Evolutionary conservation across 2,888 invertebrate species (phyloP).

Genomic region (Hanleya hanleyi): DNA sequence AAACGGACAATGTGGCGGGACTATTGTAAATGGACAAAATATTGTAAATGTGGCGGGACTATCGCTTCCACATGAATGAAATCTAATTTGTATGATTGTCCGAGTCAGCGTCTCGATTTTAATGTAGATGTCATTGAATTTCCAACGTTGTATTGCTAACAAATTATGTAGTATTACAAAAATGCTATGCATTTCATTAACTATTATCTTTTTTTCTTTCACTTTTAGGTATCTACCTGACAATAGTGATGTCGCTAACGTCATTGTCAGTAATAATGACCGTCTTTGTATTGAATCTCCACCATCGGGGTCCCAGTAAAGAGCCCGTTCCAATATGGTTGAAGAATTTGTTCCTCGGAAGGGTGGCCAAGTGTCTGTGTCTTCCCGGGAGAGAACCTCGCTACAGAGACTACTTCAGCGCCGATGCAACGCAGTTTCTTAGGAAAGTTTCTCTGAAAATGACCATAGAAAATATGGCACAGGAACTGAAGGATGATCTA

Average conservation of each 20-base stretch:
- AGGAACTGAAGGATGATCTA: slow-evolving; percentile 68
- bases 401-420: slow-evolving; percentile 17
- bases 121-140: too few relatives aligned
- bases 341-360: slow-evolving; percentile 62
- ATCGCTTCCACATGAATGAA: too few relatives aligned
- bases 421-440: slow-evolving; percentile 48
- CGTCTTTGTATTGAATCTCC: slow-evolving; percentile 77
- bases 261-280: slow-evolving; percentile 77
- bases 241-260: slow-evolving; percentile 78
- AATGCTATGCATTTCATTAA: neutral
- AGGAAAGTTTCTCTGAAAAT: slow-evolving; percentile 68
- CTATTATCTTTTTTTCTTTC: slow-evolving; percentile 6
- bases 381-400: slow-evolving; percentile 10
- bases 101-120: too few relatives aligned
- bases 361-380: neutral
- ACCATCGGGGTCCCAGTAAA: slow-evolving; percentile 76
- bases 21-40: too few relatives aligned
- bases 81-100: too few relatives aligned
- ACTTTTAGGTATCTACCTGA: slow-evolving; percentile 76
- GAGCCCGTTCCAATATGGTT: slow-evolving; percentile 75
- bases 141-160: too few relatives aligned
- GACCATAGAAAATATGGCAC: slow-evolving; percentile 71
- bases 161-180: neutral
- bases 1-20: too few relatives aligned
- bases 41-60: too few relatives aligned